Evolutionary conservation across 2,888 invertebrate genomes (phyloP).

Genomic region (Oxystoma pomonae): DNA sequence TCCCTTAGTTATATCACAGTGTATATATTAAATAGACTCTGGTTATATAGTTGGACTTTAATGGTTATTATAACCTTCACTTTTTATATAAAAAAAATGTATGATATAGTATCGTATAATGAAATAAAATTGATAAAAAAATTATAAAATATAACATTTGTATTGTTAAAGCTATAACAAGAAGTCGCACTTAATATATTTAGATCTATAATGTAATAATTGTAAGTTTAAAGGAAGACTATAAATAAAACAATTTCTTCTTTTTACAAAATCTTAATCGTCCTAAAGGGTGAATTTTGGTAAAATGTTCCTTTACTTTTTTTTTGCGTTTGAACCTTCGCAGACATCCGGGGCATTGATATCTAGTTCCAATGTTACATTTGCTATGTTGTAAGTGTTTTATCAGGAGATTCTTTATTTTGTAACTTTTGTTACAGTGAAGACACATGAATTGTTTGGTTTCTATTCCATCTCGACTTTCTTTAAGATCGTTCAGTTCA

Average conservation of each 20-base stretch:
- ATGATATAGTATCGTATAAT: no score
- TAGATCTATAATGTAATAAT: no score
- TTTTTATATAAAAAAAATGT: no score
- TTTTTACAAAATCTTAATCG: not conserved
- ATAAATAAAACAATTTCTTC: not conserved
- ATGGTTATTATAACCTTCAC: no score
- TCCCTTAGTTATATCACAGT: no score
- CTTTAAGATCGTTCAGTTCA: not conserved
- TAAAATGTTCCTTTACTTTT: not conserved
- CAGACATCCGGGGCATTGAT: not conserved
- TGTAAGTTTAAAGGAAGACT: no score
- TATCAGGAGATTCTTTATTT: not conserved
- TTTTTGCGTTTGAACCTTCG: not conserved
- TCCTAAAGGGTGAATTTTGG: not conserved
- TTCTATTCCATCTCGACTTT: not conserved
- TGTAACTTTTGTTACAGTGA: not conserved
- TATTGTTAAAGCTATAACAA: no score
- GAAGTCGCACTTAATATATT: no score
- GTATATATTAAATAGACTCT: no score
- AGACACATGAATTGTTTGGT: not conserved
- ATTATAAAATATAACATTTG: no score
- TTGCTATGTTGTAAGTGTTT: not conserved
- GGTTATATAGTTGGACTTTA: no score
- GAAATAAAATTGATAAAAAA: no score
- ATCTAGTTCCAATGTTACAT: not conserved